Evolutionary conservation across 2,113 vertebrate species (phyloP).

Genomic region (Apodemus speciosus): DNA sequence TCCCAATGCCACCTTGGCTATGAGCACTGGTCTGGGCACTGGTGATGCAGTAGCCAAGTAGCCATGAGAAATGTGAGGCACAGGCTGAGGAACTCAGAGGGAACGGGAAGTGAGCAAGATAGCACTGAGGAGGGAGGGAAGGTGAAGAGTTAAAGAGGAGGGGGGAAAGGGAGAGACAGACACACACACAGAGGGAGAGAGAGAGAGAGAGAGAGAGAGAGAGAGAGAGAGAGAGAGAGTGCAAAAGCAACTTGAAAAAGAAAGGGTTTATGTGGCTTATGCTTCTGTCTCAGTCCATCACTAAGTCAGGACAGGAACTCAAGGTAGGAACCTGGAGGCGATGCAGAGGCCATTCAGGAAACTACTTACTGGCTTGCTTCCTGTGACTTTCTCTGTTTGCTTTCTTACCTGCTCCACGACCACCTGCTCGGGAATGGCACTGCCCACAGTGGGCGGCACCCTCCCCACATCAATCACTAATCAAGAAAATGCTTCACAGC

Average conservation of each 20-base stretch:
- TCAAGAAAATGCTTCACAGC: not conserved
- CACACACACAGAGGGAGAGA: not conserved
- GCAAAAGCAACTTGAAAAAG: not conserved
- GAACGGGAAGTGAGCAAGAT: not conserved
- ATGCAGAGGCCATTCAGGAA: not conserved
- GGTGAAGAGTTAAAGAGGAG: not conserved
- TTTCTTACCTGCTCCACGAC: not conserved
- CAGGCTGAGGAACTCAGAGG: not conserved
- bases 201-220: not conserved
- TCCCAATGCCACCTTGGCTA: not conserved
- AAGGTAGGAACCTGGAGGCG: not conserved
- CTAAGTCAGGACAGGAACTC: too few species aligned
- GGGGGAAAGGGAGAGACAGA: not conserved
- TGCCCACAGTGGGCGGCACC: too few species aligned
- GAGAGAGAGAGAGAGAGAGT: not conserved
- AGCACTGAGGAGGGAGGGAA: not conserved
- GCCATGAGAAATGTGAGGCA: rapidly evolving
- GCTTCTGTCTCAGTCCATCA: too few species aligned
- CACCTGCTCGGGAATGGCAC: not conserved
- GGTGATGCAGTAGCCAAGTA: too few species aligned
- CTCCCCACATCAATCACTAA: not conserved
- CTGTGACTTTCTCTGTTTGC: not conserved
- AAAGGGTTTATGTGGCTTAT: too few species aligned
- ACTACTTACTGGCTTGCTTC: not conserved
- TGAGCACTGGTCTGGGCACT: not conserved